Evolutionary conservation across 2,113 vertebrate species (phyloP), one percentile per base, ranked within the genome.

Genomic region (Grantiella picta): DNA sequence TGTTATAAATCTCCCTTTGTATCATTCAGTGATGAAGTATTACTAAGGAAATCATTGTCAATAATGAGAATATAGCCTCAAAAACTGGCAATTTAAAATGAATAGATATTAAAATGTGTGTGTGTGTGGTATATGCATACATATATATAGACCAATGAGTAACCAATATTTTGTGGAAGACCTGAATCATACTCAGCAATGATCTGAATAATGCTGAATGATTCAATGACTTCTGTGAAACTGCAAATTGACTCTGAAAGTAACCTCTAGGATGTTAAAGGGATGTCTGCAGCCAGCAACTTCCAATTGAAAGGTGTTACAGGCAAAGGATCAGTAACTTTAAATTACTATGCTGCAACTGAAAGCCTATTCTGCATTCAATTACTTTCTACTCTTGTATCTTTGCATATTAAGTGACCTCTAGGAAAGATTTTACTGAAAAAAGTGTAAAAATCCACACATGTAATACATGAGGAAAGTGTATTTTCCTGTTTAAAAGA

Each of bases 71-170:
- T 40, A 35, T 7, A n/a, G 15, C 49, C 36, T 54, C 38, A 73
- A 86, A 22, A 59, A 25, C 3, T 36, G 7, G 10, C 17, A 24
- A 25, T 42, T 77, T 49, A 42, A 31, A 22, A 13, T 42, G 33
- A 18, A 72, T 5, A n/a, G 52, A 9, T n/a, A 54, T 73, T 63
- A 83, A 77, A 65, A 36, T 1, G 0, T 11, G 3, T 44, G 24
- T 50, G 12, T 27, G 10, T 1, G 1, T 28, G 4, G 2, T 25
- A 3, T 61, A 8, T 14, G 5, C 7, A 15, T 6, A 20, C 0
- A n/a, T 7, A 10, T n/a, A 28, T 40, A 15, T 10, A 20, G 7
- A 9, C 21, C 52, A 18, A 40, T 40, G 14, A 75, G 2, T 86
- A 89, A 66, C 3, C 6, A 40, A 2, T 44, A 52, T 56, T 78